Base-by-base conservation (phyloP, 53 echinoderm and acorn worm genomes). In the Apostichopus leukothele region DNA sequence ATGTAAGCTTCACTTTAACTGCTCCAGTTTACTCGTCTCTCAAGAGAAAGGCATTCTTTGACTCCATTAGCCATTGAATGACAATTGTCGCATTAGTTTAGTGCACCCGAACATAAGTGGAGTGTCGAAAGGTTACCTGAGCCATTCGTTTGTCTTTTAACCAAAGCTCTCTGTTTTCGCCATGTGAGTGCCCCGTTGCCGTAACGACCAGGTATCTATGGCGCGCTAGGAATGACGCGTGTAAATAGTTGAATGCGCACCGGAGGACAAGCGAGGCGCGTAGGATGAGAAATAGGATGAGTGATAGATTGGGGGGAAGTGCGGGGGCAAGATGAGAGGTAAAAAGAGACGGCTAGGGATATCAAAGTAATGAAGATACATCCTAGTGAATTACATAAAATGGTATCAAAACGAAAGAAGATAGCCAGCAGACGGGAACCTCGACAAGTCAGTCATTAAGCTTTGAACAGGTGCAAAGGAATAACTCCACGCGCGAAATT, bases 71-170 rank as follows among this genome's bases (percentile, higher is more conserved):
- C 81, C 81, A 54, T 54, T 81, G 81, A 81, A 81, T 81, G 81
- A 81, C 81, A 81, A 57, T 81, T 81, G 81, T 59, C 60, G 81
- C 53, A 81, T 81, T 81, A 81, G 81, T 81, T 55, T 54, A 81
- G 81, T 81, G 22, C 81, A 81, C 16, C 81, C 81, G 81, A 81
- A 81, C 81, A 81, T 81, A 81, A 81, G 81, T 81, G 81, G 81
- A 81, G 81, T 81, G 81, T 81, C 81, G 81, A 81, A 54, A 81
- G 81, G 81, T 81, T 81, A 81, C 81, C 81, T 59, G 81, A 81
- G 81, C 52, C 23, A 52, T 23, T 23, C 81, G 57, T 81, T 81
- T 81, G 81, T 55, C 55, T 19, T 18, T 25, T 59, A 79, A 81
- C 53, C 81, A 5, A 81, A 81, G 81, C 81, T 54, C 81, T 81